Evolutionary conservation across 2,797 vertebrate species (phyloP), one percentile per base, ranked within the genome.

Genomic region (Echiichthys vipera): DNA sequence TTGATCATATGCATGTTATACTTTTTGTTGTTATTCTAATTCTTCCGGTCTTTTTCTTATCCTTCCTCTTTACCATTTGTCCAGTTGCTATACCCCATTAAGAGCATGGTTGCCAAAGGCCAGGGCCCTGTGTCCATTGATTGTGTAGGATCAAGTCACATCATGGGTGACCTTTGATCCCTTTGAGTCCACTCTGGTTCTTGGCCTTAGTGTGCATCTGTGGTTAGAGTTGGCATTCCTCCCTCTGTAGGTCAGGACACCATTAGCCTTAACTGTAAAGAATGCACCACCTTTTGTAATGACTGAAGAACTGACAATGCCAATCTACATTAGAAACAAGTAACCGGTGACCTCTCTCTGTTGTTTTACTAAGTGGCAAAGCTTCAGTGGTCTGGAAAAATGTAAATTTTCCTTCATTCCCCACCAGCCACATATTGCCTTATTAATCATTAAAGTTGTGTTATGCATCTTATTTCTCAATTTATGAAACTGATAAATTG

Each of bases 111-210:
- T 69, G 49, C 84, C 45, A 87, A 86, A 91, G 88, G 86, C 84
- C 89, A 70, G 78, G 88, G 87, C 83, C 89, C 62, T 56, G 70
- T 69, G 73, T 80, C 80, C 84, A 91, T 84, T 89, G 89, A 92
- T 88, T 88, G 86, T 84, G 53, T 77, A 89, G 91, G 87, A 89
- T 93, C 91, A 84, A 91, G 87, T 90, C 93, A 91, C 91, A 91
- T 94, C 90, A 80, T 85, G 74, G 63, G 18, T 82, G 90, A 93
- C 88, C 93, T 93, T 71, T 93, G 91, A 92, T 46, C 91, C 77
- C 51, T n/a, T n/a, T 55, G 27, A 40, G 84, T 80, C 73, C 77
- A 76, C 74, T 72, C 76, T 62, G 71, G 70, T 69, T 79, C 69
- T 92, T 73, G 85, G 84, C 82, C 58, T 84, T 13, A 86, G 86